Conservation (phyloP, 2,888 invertebrate species). For the Lithophane leautieri region DNA sequence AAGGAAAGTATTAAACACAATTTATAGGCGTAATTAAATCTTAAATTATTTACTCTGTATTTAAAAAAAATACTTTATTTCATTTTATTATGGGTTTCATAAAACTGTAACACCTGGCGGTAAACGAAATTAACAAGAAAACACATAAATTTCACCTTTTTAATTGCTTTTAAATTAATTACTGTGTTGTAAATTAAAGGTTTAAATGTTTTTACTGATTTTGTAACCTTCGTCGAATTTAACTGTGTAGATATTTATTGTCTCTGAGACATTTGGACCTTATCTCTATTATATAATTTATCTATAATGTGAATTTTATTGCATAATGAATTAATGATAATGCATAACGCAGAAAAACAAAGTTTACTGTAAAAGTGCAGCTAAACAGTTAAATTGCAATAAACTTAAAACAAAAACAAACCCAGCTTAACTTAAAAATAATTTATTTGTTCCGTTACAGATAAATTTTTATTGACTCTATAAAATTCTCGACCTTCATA, state of each 20-base stretch:
- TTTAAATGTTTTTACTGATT: slow-evolving; percentile 1
- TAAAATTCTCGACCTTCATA: slow-evolving; percentile 62
- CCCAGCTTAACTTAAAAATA: slow-evolving; percentile 30
- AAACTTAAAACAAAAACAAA: slow-evolving; percentile 33
- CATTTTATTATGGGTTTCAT: slow-evolving; percentile 45
- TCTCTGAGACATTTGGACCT: neutral
- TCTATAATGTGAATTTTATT: neutral
- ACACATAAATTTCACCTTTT: slow-evolving; percentile 41
- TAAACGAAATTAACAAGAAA: slow-evolving; percentile 35
- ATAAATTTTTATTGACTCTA: slow-evolving; percentile 60
- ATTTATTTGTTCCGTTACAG: slow-evolving; percentile 41
- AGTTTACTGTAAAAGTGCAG: neutral
- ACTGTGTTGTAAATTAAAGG: slow-evolving; percentile 18
- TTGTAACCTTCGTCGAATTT: slow-evolving; percentile 23
- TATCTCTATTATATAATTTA: neutral
- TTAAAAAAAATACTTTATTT: slow-evolving; percentile 31
- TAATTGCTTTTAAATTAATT: slow-evolving; percentile 51
- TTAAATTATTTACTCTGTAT: slow-evolving; percentile 35
- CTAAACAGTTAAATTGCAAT: slow-evolving; percentile 29
- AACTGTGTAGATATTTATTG: neutral
- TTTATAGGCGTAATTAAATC: slow-evolving; percentile 53
- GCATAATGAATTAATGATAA: neutral
- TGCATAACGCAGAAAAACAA: neutral
- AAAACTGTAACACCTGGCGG: slow-evolving; percentile 56
- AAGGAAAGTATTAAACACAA: slow-evolving; percentile 55